Evolutionary conservation across 1,140 invertebrate genomes (phyloP).

Genomic region (Steinernema khuongi): DNA sequence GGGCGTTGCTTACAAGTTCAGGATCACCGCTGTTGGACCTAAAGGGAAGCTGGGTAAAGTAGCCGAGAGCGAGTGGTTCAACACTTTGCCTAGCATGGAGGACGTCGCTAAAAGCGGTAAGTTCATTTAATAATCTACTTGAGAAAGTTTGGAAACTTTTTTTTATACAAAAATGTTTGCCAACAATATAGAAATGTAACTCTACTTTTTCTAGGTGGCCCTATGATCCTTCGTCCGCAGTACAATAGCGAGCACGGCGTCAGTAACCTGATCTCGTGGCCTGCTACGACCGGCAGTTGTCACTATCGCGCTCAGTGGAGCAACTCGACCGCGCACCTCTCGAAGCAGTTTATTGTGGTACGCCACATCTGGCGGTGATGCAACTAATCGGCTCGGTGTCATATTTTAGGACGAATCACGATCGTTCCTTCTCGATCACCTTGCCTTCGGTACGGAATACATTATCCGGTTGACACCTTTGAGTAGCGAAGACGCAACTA

Average conservation of each 20-base stretch:
- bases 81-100: background rate
- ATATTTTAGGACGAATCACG: conserved; percentile 24
- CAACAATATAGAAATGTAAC: conserved; percentile 18
- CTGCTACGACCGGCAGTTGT: conserved; percentile 23
- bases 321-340: conserved; percentile 22
- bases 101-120: background rate
- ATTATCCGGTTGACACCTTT: conserved; percentile 22
- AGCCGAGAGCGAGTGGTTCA: conserved; percentile 20
- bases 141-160: background rate
- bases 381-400: conserved; percentile 6
- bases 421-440: conserved; percentile 23
- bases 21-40: conserved; percentile 29
- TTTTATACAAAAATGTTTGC: background rate
- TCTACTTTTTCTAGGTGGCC: background rate
- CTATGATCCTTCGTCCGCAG: conserved; percentile 3
- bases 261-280: conserved; percentile 8
- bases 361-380: conserved; percentile 10
- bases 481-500: background rate
- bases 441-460: conserved; percentile 30
- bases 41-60: conserved; percentile 14
- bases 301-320: conserved; percentile 29
- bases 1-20: conserved; percentile 33
- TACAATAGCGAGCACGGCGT: conserved; percentile 3
- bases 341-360: conserved; percentile 22
- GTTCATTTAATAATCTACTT: conserved; percentile 14